Conservation (phyloP, 2,888 invertebrate genomes). For the Trichopria drosophilae region DNA sequence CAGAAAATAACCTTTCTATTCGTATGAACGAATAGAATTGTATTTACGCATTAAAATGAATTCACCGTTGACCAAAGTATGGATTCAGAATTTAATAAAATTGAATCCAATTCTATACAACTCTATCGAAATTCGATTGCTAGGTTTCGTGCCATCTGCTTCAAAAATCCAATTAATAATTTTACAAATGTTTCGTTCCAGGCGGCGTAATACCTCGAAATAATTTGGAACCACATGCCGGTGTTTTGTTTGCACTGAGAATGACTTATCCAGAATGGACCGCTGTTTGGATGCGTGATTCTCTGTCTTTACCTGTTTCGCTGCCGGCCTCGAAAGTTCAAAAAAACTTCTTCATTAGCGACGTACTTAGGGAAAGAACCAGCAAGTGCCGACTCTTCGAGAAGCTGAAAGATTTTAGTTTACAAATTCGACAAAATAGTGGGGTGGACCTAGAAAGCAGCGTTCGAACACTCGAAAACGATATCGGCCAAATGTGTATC, state of each 20-base stretch:
- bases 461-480: no score
- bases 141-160: no score
- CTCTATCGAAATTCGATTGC: no score
- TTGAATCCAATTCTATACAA: no score
- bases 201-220: slow-evolving; percentile 66
- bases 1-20: no score
- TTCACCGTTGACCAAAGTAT: no score
- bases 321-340: slow-evolving; percentile 38
- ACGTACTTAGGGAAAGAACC: slow-evolving; percentile 39
- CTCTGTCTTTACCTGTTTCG: slow-evolving; percentile 56
- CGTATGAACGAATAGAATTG: no score
- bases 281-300: slow-evolving; percentile 63
- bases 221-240: slow-evolving; percentile 66
- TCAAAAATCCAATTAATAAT: background rate
- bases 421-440: slow-evolving; percentile 41
- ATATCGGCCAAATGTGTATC: no score
- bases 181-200: slow-evolving; percentile 34
- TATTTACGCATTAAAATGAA: no score
- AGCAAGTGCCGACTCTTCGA: slow-evolving; percentile 42
- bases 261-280: slow-evolving; percentile 69
- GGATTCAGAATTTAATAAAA: no score
- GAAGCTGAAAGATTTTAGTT: slow-evolving; percentile 44
- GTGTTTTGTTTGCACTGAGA: slow-evolving; percentile 68
- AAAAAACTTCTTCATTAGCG: slow-evolving; percentile 43
- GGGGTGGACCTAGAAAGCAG: no score